phyloP scores from a whole-genome alignment of 2,888 invertebrate genomes.

The Conistra vaccinii region DNA sequence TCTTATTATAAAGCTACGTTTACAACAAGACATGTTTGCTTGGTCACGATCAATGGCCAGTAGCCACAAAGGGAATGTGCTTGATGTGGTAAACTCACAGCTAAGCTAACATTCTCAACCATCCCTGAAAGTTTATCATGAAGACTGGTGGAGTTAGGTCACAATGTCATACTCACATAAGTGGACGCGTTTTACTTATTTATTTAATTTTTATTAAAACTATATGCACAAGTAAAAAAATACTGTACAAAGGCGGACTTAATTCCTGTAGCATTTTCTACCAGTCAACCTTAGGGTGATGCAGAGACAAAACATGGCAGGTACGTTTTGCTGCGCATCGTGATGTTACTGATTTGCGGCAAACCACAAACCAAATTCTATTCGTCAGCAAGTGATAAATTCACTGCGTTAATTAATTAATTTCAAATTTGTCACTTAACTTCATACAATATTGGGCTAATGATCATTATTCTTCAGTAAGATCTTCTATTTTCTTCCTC shows the following conservation, averaged over 20 bases:
- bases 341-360: constrained; percentile 15
- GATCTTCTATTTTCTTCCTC: no score
- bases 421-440: constrained; percentile 4
- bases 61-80: neutral
- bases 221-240: no score
- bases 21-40: neutral
- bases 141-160: neutral
- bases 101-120: neutral
- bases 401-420: neutral
- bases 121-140: no score
- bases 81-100: neutral
- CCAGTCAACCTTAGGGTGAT: no score
- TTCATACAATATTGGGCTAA: neutral
- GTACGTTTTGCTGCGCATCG: neutral
- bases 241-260: no score
- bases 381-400: constrained; percentile 5
- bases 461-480: neutral
- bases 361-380: constrained; percentile 6
- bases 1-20: no score
- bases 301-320: no score
- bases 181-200: neutral
- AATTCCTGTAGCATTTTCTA: no score
- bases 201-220: no score
- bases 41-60: neutral
- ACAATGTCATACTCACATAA: no score